These are phyloP conservation scores for Erinaceus europaeus DNA, from an alignment of 2,113 vertebrate species.

Conservation along the genomic window DNA sequence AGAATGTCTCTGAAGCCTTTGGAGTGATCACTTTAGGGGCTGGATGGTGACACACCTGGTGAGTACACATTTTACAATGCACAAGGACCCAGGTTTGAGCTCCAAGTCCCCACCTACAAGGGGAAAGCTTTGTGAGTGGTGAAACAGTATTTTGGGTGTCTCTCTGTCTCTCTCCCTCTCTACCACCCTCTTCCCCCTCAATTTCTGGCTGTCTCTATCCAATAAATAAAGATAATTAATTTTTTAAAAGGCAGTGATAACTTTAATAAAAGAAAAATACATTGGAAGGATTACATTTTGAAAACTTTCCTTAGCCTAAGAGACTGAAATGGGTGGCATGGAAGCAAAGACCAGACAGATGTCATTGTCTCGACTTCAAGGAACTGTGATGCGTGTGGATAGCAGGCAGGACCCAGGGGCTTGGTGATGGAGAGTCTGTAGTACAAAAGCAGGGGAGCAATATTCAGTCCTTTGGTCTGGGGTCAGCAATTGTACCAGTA, in stretches of 20 bases:
- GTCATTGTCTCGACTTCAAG: background rate
- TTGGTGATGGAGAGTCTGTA: background rate
- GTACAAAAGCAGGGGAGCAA: background rate
- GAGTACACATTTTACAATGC: too few species aligned
- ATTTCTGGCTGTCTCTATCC: too few species aligned
- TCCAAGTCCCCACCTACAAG: too few species aligned
- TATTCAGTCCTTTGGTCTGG: background rate
- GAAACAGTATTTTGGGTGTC: too few species aligned
- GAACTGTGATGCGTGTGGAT: accelerated
- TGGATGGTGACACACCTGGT: too few species aligned
- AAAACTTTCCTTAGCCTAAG: background rate
- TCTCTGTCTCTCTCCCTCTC: too few species aligned
- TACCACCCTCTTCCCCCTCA: too few species aligned
- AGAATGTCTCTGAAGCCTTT: background rate
- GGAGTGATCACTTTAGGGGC: too few species aligned
- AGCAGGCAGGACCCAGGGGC: background rate
- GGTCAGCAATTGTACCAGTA: background rate
- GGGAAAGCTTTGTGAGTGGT: too few species aligned
- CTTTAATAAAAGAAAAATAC: background rate
- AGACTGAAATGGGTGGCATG: background rate
- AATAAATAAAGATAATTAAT: too few species aligned
- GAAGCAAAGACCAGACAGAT: background rate
- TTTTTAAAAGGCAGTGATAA: too few species aligned
- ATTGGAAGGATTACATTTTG: background rate
- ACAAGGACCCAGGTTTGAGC: too few species aligned